Conservation (phyloP, 53 echinoderm and acorn worm species). For the Paracentrotus lividus region DNA sequence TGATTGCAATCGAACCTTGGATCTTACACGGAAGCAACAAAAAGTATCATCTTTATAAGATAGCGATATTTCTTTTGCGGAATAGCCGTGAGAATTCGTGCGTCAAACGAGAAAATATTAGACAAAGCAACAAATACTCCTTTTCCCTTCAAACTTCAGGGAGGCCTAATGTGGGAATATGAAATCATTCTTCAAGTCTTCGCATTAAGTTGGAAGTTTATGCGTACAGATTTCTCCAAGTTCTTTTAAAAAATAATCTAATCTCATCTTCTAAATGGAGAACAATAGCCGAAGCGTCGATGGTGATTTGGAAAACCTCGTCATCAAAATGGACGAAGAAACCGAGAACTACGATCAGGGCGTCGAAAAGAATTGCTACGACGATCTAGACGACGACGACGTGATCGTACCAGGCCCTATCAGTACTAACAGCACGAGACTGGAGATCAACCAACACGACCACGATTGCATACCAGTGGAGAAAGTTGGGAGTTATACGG, state of each 20-base stretch:
- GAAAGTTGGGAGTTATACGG: slow-evolving; percentile 50
- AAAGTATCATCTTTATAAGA: neutral
- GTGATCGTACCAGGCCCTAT: neutral
- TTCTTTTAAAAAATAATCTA: neutral
- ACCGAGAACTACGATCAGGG: neutral
- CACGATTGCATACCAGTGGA: slow-evolving; percentile 53
- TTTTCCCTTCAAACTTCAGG: too few species aligned
- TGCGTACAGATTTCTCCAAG: neutral
- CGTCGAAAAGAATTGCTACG: neutral
- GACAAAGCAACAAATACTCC: too few species aligned
- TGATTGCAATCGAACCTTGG: neutral
- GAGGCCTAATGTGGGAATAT: neutral
- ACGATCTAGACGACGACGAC: slow-evolving; percentile 9
- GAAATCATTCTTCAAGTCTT: neutral
- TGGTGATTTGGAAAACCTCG: slow-evolving; percentile 42
- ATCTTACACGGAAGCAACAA: neutral
- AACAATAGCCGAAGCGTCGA: slow-evolving; percentile 16
- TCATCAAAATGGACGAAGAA: slow-evolving; percentile 40
- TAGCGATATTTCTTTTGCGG: too few species aligned
- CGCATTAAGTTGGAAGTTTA: neutral
- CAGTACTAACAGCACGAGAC: slow-evolving; percentile 41
- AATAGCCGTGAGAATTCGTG: too few species aligned
- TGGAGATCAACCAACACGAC: slow-evolving; percentile 35
- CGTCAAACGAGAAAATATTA: too few species aligned
- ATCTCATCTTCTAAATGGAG: neutral